Base-by-base conservation (phyloP, 2,797 vertebrate species). In the Sebastiscus tertius region DNA sequence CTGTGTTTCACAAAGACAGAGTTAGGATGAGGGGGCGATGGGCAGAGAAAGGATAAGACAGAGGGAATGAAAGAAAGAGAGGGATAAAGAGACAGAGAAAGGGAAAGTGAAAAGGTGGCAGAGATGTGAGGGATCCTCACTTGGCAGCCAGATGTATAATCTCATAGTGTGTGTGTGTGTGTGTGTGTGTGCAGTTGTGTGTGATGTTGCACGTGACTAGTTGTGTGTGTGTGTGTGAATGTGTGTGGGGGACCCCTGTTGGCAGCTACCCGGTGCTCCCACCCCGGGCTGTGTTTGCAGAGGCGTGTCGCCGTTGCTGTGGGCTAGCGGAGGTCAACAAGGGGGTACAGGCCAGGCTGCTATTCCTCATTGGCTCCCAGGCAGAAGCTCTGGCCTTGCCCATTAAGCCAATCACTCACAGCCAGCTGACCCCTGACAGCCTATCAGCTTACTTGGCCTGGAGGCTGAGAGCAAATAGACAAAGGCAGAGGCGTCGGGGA, bases 91-190 rank as follows among this genome's bases (percentile, higher is more conserved):
- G 79, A 58, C 67, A 83, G 76, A 80, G 90, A 90, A 90, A 86
- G 70, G 88, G 82, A 86, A 90, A 93, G 89, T 88, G 83, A 93
- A 93, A 94, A 93, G 90, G 92, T 95, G 91, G 92, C 84, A 90
- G 87, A 93, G 94, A 93, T 96, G 93, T 94, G 90, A 95, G 81
- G 88, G 90, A 95, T 95, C 93, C 83, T 87, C 81, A 86, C 89
- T 95, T 95, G 94, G 94, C 94, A 94, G 90, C 86, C 88, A 93
- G 90, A 94, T 95, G 87, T 94, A 94, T 96, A 96, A 96, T 95
- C 95, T 95, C 79, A 83, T 90, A 79, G 83, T 77, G 61, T 89
- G 75, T 83, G 76, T 76, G 60, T 54, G 63, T 54, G 63, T 80
- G 56, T 34, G 71, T 54, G 76, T 76, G 60, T 42, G 63, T 34